Evolutionary conservation across 2,888 invertebrate species (phyloP), one percentile per base, ranked within the genome.

Genomic region (Caenorhabditis plicata): DNA sequence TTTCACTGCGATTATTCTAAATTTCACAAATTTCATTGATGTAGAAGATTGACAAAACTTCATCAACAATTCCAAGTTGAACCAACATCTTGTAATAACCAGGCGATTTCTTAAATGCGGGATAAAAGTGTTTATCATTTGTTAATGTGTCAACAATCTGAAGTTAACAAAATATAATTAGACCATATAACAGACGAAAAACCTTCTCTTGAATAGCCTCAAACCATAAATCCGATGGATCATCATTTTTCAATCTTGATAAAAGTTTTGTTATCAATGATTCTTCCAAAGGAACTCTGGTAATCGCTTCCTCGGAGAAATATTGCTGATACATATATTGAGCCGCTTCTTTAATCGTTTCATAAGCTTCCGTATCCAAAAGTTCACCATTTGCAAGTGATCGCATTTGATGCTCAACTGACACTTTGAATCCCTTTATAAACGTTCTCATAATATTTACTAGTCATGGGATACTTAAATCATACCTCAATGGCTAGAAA

Each of bases 241-340:
- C 80, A 77, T 88, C 88, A 46, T 85, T 87, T 68, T 86, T 85
- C 53, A 89, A 87, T 74, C 86, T 85, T 25, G 85, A 83, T 29
- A 87, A 81, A 42, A 89, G 83, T 65, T 85, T 84, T 71, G 87
- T 87, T 3, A 87, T 84, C 5, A 88, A 79, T 8, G 82, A 79
- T 46, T 87, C 86, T 64, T 88, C 88, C 9, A 89, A 78, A 61
- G 86, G 85, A 5, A 89, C 83, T 70, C 85, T 85, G 11, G 87
- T 85, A 35, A 86, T 85, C 4, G 87, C 87, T 85, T 88, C 88
- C 67, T 88, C 88, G 26, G 88, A 87, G 25, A 90, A 83, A 82
- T 89, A 90, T 79, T 89, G 89, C 57, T 89, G 88, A 80, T 87
- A 88, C 66, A 90, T 88, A 77, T 87, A 88, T 43, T 85, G 82